Percentiles rank a stretch among this genome's conserved stretches.
phyloP scores from a whole-genome alignment of 1,140 invertebrate species.

The Coelopa frigida region DNA sequence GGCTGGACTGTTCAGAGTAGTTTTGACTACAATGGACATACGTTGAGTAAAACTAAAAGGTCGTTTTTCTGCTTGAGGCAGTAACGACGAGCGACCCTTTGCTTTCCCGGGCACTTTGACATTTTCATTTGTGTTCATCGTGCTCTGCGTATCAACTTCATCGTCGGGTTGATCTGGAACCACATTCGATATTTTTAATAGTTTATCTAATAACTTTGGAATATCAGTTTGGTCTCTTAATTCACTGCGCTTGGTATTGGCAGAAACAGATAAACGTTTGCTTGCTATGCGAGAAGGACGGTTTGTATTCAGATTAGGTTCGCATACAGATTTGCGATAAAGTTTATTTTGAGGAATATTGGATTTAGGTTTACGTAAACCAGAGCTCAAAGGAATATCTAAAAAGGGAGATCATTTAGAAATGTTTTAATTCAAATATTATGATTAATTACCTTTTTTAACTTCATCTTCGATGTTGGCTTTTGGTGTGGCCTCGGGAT shows the following conservation, averaged over 20 bases:
- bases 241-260: background rate
- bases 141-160: background rate
- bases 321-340: conserved; percentile 5
- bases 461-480: background rate
- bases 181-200: conserved; percentile 22
- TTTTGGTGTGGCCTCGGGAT: background rate
- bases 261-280: conserved; percentile 5
- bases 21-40: conserved; percentile 39
- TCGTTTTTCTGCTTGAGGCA: conserved; percentile 19
- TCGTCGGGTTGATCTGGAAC: background rate
- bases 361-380: no score
- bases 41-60: conserved; percentile 28
- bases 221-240: conserved; percentile 7
- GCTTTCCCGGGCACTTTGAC: background rate
- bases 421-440: no score
- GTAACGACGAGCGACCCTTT: conserved; percentile 19
- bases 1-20: conserved; percentile 35
- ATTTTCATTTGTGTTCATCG: background rate
- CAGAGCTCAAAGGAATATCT: no score
- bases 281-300: conserved; percentile 10
- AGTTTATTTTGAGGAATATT: background rate
- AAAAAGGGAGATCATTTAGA: no score
- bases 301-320: conserved; percentile 12
- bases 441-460: no score
- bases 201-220: conserved; percentile 24